Conservation (phyloP, 1,140 invertebrate species). For the Diachasma alloeum region DNA sequence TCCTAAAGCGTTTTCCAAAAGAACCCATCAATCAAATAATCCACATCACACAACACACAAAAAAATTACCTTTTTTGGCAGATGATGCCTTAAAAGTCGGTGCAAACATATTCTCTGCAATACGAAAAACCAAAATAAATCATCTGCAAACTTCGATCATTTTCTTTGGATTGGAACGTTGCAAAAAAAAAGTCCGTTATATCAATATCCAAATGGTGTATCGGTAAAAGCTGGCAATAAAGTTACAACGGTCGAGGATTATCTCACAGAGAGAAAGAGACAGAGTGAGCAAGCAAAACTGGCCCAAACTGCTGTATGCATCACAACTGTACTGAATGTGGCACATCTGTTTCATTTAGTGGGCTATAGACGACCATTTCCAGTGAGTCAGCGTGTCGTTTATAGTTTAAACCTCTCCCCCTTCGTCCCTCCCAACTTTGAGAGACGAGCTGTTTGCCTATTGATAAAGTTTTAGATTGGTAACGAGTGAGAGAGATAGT, state of each 20-base stretch:
- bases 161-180: too few species aligned
- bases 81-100: constrained; percentile 82
- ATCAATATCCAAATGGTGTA: background rate
- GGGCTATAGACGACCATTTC: constrained; percentile 9
- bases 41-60: background rate
- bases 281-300: background rate
- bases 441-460: constrained; percentile 27
- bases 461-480: constrained; percentile 32
- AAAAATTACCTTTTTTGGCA: constrained; percentile 73
- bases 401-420: constrained; percentile 2
- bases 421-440: background rate
- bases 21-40: background rate
- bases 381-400: constrained; percentile 20
- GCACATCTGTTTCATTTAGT: constrained; percentile 29
- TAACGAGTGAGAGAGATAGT: background rate
- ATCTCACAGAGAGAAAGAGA: constrained; percentile 13
- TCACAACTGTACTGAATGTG: constrained; percentile 1
- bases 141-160: background rate
- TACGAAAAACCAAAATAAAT: constrained; percentile 26
- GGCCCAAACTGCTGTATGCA: constrained; percentile 3
- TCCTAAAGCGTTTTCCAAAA: background rate
- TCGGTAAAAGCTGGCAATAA: constrained; percentile 28
- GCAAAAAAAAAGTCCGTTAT: background rate
- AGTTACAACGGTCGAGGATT: background rate
- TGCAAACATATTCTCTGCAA: constrained; percentile 76